Evolutionary conservation across 2,797 vertebrate genomes (phyloP).

Genomic region (Gouania willdenowi): DNA sequence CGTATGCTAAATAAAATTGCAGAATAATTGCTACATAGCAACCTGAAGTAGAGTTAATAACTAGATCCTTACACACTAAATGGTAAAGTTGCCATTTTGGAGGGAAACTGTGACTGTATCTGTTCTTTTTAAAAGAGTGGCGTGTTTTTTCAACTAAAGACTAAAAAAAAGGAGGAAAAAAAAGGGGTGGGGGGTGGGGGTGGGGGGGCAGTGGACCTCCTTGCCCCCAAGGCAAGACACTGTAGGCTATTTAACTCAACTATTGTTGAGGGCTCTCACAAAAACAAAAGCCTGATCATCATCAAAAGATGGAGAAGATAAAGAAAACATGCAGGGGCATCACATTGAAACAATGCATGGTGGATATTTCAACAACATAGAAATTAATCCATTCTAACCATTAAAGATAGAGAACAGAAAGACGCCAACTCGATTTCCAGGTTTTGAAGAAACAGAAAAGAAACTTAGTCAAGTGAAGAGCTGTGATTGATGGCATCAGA

Average conservation of each 20-base stretch:
- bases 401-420: background rate
- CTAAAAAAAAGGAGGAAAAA: no score
- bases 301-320: constrained; percentile 48
- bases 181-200: no score
- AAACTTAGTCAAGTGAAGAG: constrained; percentile 69
- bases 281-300: constrained; percentile 63
- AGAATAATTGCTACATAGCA: no score
- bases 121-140: constrained; percentile 30
- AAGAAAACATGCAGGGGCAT: constrained; percentile 41
- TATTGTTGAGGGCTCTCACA: constrained; percentile 41
- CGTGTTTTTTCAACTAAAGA: constrained; percentile 34
- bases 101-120: constrained; percentile 36
- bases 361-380: no score
- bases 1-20: no score
- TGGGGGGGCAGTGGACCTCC: no score
- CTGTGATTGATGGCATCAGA: constrained; percentile 23
- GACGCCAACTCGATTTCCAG: no score
- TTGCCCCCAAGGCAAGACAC: constrained; percentile 43
- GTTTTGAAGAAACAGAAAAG: background rate
- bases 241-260: constrained; percentile 50
- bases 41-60: constrained; percentile 18
- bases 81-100: constrained; percentile 45
- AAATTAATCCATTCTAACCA: no score
- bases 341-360: constrained; percentile 55
- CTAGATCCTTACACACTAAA: constrained; percentile 46